Percentiles rank a stretch among this genome's conserved stretches.
phyloP scores from a whole-genome alignment of 2,797 vertebrate species.

The Phoeniculus purpureus region DNA sequence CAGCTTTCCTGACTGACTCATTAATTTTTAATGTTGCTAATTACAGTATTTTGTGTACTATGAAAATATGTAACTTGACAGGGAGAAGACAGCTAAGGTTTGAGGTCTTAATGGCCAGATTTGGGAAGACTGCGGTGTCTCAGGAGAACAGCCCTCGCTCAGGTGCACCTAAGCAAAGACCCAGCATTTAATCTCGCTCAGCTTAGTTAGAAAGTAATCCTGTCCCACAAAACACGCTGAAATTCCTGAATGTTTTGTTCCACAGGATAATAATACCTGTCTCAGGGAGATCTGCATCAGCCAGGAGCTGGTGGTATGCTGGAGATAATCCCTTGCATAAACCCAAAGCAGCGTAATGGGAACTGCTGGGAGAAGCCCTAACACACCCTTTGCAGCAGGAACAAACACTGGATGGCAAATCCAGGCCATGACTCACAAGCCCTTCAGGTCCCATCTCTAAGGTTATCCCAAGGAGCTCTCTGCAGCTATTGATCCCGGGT shows the following conservation, averaged over 20 bases:
- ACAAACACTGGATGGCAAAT: neutral
- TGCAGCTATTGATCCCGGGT: neutral
- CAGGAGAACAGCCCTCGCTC: neutral
- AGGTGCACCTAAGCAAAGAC: neutral
- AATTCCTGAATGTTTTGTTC: neutral
- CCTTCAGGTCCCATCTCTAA: neutral
- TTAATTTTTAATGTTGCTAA: neutral
- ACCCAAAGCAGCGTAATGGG: neutral
- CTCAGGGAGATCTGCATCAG: neutral
- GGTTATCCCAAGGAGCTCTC: neutral
- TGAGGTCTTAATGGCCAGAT: neutral
- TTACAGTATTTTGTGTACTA: neutral
- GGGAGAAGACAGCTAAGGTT: neutral
- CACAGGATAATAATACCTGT: neutral
- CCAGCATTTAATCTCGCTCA: neutral
- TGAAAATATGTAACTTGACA: neutral
- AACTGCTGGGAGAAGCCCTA: neutral
- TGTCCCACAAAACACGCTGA: neutral
- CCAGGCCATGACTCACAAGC: neutral
- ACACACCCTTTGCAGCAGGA: rapidly evolving
- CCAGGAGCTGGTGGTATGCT: neutral
- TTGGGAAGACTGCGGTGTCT: neutral
- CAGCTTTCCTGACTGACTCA: neutral
- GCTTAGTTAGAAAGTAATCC: neutral
- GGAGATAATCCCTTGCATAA: neutral